These are phyloP conservation scores for Sturnus vulgaris DNA, from an alignment of 2,113 vertebrate genomes.

Conservation along the genomic window DNA sequence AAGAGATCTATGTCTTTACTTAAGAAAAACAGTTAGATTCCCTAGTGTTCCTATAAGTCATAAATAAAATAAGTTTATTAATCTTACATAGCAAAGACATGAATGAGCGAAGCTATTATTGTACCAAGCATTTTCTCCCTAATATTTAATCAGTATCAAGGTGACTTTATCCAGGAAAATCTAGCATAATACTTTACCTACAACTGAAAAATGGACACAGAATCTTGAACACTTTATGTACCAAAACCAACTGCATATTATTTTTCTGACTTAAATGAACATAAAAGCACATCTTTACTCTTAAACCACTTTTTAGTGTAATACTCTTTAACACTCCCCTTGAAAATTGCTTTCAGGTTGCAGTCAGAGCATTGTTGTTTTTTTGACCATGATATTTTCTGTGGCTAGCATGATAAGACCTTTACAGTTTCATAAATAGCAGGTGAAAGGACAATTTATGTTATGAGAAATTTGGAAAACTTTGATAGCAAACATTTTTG, in stretches of 20 bases:
- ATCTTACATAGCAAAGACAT: background rate
- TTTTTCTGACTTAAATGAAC: background rate
- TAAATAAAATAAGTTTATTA: conserved; percentile 20
- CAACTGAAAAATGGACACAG: background rate
- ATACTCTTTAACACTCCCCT: background rate
- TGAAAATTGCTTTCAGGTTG: conserved; percentile 12
- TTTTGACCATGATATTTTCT: background rate
- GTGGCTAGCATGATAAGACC: background rate
- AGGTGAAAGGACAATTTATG: background rate
- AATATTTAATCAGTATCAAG: background rate
- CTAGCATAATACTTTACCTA: background rate
- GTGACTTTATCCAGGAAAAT: background rate
- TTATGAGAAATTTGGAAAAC: background rate
- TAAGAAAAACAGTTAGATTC: background rate
- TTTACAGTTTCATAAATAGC: background rate
- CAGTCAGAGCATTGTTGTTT: background rate
- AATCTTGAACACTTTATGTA: background rate
- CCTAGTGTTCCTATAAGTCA: background rate
- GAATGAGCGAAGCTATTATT: background rate
- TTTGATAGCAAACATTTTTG: background rate
- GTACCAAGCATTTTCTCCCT: background rate
- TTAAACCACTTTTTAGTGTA: background rate
- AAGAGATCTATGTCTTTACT: background rate
- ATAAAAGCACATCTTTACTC: background rate
- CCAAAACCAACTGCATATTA: background rate